Percentiles rank a stretch among this genome's conserved stretches.
phyloP scores from a whole-genome alignment of 2,797 vertebrate species.

The Rhinella marina region DNA sequence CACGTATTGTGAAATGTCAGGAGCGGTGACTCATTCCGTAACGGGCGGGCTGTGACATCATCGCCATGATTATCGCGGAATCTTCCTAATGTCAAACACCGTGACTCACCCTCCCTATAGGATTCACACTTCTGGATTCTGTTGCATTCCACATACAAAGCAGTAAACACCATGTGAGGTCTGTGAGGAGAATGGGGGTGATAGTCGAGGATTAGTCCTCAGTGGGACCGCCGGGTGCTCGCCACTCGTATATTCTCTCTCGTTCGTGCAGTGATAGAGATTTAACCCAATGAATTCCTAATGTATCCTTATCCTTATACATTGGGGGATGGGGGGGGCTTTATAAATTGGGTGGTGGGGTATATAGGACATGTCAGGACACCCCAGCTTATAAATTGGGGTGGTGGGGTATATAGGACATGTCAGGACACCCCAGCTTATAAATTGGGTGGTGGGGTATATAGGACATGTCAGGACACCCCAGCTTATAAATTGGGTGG shows the following conservation, averaged over 20 bases:
- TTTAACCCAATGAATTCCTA: background rate
- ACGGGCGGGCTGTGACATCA: background rate
- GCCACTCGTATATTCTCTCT: background rate
- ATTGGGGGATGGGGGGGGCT: background rate
- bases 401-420: no score
- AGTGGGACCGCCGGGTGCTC: no score
- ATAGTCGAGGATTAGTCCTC: background rate
- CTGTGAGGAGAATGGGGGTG: background rate
- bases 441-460: no score
- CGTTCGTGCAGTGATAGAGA: background rate
- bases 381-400: no score
- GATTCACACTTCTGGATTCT: background rate
- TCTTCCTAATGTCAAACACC: constrained; percentile 26
- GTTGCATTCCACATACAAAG: background rate
- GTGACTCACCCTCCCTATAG: constrained; percentile 15
- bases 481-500: no score
- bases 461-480: no score
- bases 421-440: no score
- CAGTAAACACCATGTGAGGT: background rate
- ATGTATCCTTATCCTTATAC: no score
- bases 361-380: no score
- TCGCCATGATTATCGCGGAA: background rate
- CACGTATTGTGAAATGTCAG: constrained; percentile 18
- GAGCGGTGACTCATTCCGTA: constrained; percentile 2
- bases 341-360: no score